These are phyloP conservation scores for Apis florea DNA, from an alignment of 1,140 invertebrate species.

Conservation along the genomic window DNA sequence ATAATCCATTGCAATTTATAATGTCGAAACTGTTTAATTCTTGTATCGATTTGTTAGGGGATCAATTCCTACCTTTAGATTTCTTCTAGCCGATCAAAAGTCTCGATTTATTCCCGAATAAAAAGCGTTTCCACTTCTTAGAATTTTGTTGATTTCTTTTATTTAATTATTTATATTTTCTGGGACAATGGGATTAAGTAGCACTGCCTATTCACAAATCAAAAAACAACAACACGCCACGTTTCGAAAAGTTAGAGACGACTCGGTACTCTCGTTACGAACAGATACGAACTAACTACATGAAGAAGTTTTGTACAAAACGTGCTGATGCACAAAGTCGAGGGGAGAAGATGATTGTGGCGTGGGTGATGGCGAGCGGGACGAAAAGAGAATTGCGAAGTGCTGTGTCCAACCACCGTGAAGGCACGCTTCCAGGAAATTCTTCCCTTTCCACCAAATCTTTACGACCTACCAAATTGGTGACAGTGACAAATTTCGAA, in stretches of 20 bases:
- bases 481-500: constrained; percentile 24
- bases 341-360: constrained; percentile 64
- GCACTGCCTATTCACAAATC: constrained; percentile 5
- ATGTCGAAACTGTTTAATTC: too few relatives aligned
- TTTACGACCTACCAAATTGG: constrained; percentile 33
- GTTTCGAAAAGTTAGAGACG: not conserved
- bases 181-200: too few relatives aligned
- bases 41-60: too few relatives aligned
- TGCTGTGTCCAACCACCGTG: constrained; percentile 74
- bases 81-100: not conserved
- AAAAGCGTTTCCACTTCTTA: not conserved
- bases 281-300: constrained; percentile 61
- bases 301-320: constrained; percentile 65
- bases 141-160: not conserved
- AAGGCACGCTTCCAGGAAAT: constrained; percentile 79
- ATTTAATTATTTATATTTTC: not conserved
- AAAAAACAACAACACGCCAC: not conserved
- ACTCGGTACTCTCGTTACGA: constrained; percentile 60
- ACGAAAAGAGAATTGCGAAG: constrained; percentile 75
- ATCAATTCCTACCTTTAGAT: constrained; percentile 38
- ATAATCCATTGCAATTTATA: too few relatives aligned
- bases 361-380: constrained; percentile 59
- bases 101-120: not conserved
- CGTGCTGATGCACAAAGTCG: constrained; percentile 58
- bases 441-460: constrained; percentile 72